These are phyloP conservation scores for Mesochorus sp. DNA, from an alignment of 2,888 invertebrate genomes.

Conservation along the genomic window DNA sequence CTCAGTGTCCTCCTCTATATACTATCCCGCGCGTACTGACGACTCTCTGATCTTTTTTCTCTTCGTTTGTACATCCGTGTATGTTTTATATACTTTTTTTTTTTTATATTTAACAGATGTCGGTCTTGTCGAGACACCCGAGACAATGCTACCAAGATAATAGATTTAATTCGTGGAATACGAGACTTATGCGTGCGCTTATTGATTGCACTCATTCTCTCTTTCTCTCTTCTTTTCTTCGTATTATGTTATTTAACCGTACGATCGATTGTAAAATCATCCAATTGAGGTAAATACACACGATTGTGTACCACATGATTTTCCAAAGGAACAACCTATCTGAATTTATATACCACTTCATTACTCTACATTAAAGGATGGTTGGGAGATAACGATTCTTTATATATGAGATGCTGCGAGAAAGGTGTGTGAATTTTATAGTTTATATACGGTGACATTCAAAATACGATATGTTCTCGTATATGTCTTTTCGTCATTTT, in stretches of 20 bases:
- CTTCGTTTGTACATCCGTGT: conserved; percentile 36
- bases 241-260: neutral
- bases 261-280: conserved; percentile 27
- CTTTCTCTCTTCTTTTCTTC: neutral
- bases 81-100: conserved; percentile 51
- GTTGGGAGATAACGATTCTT: conserved; percentile 47
- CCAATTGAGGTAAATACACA: conserved; percentile 28
- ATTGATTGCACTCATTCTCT: conserved; percentile 2
- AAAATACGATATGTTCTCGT: conserved; percentile 21
- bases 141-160: conserved; percentile 75
- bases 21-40: conserved; percentile 18
- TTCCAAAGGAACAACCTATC: conserved; percentile 7
- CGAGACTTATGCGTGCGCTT: conserved; percentile 34
- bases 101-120: conserved; percentile 72
- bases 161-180: conserved; percentile 73
- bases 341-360: conserved; percentile 9
- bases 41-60: conserved; percentile 40
- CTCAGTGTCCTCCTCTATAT: conserved; percentile 24
- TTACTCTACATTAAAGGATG: conserved; percentile 28
- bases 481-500: neutral
- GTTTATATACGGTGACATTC: conserved; percentile 30
- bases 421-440: neutral
- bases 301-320: conserved; percentile 8
- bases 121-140: conserved; percentile 70
- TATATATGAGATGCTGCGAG: conserved; percentile 1